Evolutionary conservation across 2,888 invertebrate species (phyloP), one percentile per base, ranked within the genome.

Genomic region (Hirtodrosophila alboralis): DNA sequence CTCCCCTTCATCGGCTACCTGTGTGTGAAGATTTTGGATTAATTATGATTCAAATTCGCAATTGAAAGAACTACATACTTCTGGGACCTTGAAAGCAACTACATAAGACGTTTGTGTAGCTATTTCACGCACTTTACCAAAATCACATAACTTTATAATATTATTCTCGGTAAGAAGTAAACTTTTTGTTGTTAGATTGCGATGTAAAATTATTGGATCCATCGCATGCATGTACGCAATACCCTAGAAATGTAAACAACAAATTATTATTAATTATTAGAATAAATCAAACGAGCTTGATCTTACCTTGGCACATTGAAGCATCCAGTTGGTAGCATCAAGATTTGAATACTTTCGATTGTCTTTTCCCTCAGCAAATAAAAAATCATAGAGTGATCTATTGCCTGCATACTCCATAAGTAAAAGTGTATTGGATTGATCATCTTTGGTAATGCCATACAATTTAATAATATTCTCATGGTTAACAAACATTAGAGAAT

Each of bases 131-230:
- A 37, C 47, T 0, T 38, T 44, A 0, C 73, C 73, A 37, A 73
- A 76, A n/a, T 73, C 73, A 26, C 63, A 63, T 8, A 73, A 31
- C 21, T 73, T 76, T 5, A 76, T 13, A 2, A 7, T 14, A 1
- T 1, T 5, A 31, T 16, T 6, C 2, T 37, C 18, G 2, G 31
- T 38, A 1, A 73, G 40, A 0, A 73, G 13, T 1, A 56, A 10
- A 21, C 76, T 73, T 2, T 4, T 13, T 4, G 77, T 45, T 10
- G 76, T 73, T 2, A 73, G 51, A 31, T 73, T 77, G 8, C 73
- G 73, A 40, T 73, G 73, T 4, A 72, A 13, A 1, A 72, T n/a
- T 1, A 8, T 26, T 4, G 53, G 53, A 0, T 1, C 3, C 7
- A 10, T 34, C 5, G 6, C 14, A 37, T 73, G 73, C 1, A 73